Conservation (phyloP, 2,888 invertebrate species). For the Trachelus iudaicus region DNA sequence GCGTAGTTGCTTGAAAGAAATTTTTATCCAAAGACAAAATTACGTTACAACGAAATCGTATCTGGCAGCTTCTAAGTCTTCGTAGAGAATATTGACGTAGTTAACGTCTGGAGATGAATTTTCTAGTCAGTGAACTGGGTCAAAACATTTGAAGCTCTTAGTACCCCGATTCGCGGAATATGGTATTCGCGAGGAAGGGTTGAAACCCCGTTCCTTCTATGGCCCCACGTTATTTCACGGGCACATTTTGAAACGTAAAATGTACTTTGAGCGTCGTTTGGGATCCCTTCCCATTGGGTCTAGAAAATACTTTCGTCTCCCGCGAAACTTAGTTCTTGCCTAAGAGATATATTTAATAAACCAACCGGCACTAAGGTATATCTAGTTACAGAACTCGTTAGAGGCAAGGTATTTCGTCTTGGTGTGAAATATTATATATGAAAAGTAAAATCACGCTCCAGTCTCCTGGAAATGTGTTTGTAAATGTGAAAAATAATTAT, state of each 20-base stretch:
- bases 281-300: conserved; percentile 10
- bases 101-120: background rate
- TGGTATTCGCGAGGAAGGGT: conserved; percentile 10
- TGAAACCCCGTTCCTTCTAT: background rate
- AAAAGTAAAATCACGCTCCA: background rate
- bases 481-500: background rate
- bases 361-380: background rate
- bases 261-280: conserved; percentile 13
- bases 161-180: background rate
- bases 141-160: conserved; percentile 6
- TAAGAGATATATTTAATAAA: background rate
- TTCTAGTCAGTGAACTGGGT: conserved; percentile 4
- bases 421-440: background rate
- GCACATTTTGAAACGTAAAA: conserved; percentile 16
- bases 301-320: conserved; percentile 8
- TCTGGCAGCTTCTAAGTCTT: background rate
- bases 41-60: background rate
- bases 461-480: background rate
- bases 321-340: background rate
- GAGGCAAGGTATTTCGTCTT: background rate
- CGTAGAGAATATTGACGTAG: background rate
- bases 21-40: background rate
- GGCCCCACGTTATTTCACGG: conserved; percentile 6
- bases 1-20: background rate
- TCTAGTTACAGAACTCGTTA: background rate